These are phyloP conservation scores for Polypedilum pembai DNA, from an alignment of 1,140 invertebrate species.

Conservation along the genomic window DNA sequence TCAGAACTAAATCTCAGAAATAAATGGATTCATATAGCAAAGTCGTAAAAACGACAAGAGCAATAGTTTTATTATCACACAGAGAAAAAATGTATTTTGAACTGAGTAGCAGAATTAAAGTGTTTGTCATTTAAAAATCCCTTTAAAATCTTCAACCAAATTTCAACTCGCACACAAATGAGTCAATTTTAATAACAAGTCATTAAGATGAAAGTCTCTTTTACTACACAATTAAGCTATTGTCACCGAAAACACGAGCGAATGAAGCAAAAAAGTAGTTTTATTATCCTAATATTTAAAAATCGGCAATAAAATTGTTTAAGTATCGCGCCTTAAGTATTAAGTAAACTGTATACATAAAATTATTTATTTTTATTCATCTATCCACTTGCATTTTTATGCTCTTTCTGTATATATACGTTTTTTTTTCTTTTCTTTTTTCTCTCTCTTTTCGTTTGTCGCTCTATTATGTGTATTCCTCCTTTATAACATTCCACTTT, in stretches of 20 bases:
- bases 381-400: conserved; percentile 12
- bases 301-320: neutral
- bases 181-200: too few relatives aligned
- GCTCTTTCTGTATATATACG: neutral
- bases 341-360: neutral
- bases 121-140: too few relatives aligned
- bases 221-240: conserved; percentile 7
- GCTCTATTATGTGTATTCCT: conserved; percentile 22
- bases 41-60: too few relatives aligned
- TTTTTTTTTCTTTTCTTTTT: neutral
- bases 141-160: too few relatives aligned
- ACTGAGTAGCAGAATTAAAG: too few relatives aligned
- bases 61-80: too few relatives aligned
- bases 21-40: too few relatives aligned
- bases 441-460: conserved; percentile 10
- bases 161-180: too few relatives aligned
- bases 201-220: neutral
- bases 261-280: neutral
- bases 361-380: neutral
- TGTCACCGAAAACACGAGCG: neutral
- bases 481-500: conserved; percentile 26
- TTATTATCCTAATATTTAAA: conserved; percentile 20
- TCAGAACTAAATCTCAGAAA: too few relatives aligned
- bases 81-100: too few relatives aligned
- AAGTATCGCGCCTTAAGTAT: conserved; percentile 3